These are phyloP conservation scores for Mamestra brassicae DNA, from an alignment of 2,888 invertebrate genomes.

Conservation along the genomic window DNA sequence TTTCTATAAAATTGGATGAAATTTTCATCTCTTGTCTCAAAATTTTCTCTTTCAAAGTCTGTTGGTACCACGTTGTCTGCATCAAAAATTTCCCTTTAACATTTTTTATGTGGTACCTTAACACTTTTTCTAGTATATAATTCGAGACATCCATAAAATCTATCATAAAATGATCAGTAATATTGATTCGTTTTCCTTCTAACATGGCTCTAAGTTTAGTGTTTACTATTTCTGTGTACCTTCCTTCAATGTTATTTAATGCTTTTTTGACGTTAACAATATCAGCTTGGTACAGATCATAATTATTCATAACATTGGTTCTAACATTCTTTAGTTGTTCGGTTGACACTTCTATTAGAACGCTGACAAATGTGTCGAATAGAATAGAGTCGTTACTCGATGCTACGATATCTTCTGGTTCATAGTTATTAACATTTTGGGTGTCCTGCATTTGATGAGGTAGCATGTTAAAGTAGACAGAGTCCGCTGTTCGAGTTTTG, in stretches of 20 bases:
- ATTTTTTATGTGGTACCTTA: constrained; percentile 66
- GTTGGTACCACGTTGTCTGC: constrained; percentile 68
- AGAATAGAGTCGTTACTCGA: constrained; percentile 38
- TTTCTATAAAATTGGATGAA: constrained; percentile 68
- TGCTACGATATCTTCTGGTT: constrained; percentile 11
- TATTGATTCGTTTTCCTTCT: constrained; percentile 58
- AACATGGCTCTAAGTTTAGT: constrained; percentile 67
- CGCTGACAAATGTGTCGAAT: constrained; percentile 57
- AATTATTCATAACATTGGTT: constrained; percentile 69
- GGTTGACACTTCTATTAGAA: constrained; percentile 64
- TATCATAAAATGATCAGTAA: constrained; percentile 70
- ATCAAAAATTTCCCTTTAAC: constrained; percentile 62
- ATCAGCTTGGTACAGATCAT: constrained; percentile 63
- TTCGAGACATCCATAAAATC: constrained; percentile 76
- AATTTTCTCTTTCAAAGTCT: constrained; percentile 72
- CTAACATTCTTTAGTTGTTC: constrained; percentile 65
- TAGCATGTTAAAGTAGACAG: constrained; percentile 37
- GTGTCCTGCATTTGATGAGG: constrained; percentile 16
- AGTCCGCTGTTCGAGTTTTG: constrained; percentile 20
- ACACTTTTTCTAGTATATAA: constrained; percentile 69
- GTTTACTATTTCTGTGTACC: constrained; percentile 67
- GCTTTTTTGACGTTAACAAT: constrained; percentile 61
- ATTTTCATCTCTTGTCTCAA: constrained; percentile 75
- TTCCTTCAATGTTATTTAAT: constrained; percentile 65
- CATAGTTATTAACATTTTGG: constrained; percentile 16